phyloP scores from a whole-genome alignment of 2,797 vertebrate species.

The Notolabrus celidotus region DNA sequence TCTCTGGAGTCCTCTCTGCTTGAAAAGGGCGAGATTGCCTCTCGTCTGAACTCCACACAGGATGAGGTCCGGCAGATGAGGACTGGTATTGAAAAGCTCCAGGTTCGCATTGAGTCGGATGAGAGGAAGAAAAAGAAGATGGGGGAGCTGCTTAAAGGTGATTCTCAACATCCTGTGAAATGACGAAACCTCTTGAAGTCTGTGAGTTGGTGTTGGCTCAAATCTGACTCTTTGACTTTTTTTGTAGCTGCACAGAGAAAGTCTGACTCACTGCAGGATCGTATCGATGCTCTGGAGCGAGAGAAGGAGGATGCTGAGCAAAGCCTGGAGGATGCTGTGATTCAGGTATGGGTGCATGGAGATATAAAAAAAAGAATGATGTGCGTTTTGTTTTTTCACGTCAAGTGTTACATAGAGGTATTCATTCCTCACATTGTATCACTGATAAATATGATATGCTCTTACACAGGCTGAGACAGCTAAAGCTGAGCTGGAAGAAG shows the following conservation, averaged over 20 bases:
- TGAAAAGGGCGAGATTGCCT: constrained; percentile 90
- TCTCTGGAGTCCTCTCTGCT: constrained; percentile 87
- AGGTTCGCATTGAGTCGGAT: constrained; percentile 91
- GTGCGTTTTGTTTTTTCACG: neutral
- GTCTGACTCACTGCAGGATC: constrained; percentile 87
- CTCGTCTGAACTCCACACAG: constrained; percentile 88
- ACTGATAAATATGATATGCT: neutral
- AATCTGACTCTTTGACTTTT: constrained; percentile 28
- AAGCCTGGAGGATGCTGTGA: constrained; percentile 88
- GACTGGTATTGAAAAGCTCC: constrained; percentile 91
- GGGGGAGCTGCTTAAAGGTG: constrained; percentile 86
- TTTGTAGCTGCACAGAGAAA: constrained; percentile 82
- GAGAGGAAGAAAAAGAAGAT: constrained; percentile 87
- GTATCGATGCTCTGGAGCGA: constrained; percentile 89
- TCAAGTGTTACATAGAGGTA: neutral
- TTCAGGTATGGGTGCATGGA: constrained; percentile 77
- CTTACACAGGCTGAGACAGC: constrained; percentile 78
- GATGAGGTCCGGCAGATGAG: constrained; percentile 89
- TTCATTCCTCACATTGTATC: neutral
- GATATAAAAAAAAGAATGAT: no score
- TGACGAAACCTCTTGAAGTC: neutral
- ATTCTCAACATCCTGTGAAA: neutral
- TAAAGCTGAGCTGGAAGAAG: constrained; percentile 88
- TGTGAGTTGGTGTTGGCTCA: constrained; percentile 5
- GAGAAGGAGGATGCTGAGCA: constrained; percentile 89